Evolutionary conservation across 2,888 invertebrate species (phyloP).

Genomic region (Eupithecia subumbrata): DNA sequence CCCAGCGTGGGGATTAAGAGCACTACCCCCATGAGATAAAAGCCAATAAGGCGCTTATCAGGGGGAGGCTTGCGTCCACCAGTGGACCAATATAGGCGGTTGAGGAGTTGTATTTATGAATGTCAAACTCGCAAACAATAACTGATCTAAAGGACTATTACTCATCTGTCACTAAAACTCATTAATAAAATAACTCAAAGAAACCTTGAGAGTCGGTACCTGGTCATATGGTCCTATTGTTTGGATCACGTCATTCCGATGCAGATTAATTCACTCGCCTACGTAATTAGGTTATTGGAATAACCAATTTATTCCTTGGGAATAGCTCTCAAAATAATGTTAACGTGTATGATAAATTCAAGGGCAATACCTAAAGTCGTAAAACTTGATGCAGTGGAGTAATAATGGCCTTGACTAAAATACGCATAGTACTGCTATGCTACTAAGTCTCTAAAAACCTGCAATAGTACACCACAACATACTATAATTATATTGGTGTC

Average conservation of each 20-base stretch:
- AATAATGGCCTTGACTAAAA: background rate
- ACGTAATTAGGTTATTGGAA: background rate
- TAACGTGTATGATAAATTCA: background rate
- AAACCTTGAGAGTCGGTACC: background rate
- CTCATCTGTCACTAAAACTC: background rate
- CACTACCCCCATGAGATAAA: too few species aligned
- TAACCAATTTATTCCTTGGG: background rate
- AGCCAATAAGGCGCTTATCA: too few species aligned
- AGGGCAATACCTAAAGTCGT: background rate
- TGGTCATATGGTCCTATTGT: slow-evolving; percentile 3
- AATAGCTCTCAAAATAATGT: background rate
- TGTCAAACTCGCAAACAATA: background rate
- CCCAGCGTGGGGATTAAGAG: too few species aligned
- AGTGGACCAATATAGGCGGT: too few species aligned
- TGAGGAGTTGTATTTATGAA: too few species aligned
- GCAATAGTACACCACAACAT: too few species aligned
- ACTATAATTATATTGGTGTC: too few species aligned
- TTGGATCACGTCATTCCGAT: background rate
- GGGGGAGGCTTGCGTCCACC: too few species aligned
- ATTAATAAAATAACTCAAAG: background rate
- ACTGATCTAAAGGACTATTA: background rate
- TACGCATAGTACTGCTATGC: background rate
- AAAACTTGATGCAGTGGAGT: background rate
- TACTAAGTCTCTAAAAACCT: too few species aligned
- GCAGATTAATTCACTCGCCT: background rate